Evolutionary conservation across 2,888 invertebrate genomes (phyloP).

Genomic region (Timema podura): DNA sequence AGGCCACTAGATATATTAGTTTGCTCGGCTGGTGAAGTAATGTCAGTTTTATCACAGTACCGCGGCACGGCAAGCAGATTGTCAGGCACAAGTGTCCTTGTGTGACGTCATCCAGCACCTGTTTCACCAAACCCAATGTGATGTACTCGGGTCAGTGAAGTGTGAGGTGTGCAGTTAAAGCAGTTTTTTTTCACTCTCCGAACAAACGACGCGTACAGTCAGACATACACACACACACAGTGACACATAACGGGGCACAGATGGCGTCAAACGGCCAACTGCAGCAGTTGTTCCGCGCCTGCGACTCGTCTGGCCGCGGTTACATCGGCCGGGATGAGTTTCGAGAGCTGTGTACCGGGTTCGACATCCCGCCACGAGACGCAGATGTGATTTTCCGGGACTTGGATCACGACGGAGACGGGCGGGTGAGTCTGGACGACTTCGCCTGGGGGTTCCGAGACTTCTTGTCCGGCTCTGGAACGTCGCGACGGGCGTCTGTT

Average conservation of each 20-base stretch:
- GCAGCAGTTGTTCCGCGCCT: constrained; percentile 46
- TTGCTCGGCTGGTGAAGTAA: too few relatives aligned
- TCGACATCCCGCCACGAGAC: constrained; percentile 44
- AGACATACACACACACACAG: too few relatives aligned
- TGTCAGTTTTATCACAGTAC: too few relatives aligned
- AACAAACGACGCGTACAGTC: too few relatives aligned
- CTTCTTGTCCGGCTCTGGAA: constrained; percentile 38
- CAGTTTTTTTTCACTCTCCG: too few relatives aligned
- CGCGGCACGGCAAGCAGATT: too few relatives aligned
- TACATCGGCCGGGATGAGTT: constrained; percentile 48
- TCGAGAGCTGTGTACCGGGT: constrained; percentile 46
- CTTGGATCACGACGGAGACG: constrained; percentile 51
- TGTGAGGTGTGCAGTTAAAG: too few relatives aligned
- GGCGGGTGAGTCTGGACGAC: constrained; percentile 49
- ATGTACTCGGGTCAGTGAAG: too few relatives aligned
- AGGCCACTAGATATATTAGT: too few relatives aligned
- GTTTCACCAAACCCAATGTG: too few relatives aligned
- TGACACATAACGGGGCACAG: background rate
- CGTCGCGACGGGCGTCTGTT: constrained; percentile 34
- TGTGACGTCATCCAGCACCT: too few relatives aligned
- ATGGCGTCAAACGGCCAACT: constrained; percentile 31
- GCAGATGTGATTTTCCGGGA: constrained; percentile 49
- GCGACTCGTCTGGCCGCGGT: constrained; percentile 46
- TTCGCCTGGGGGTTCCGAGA: constrained; percentile 50
- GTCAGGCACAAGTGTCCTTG: too few relatives aligned